Percentiles rank a stretch among this genome's conserved stretches.
These are phyloP conservation scores for Polyploca ridens DNA, from an alignment of 2,888 invertebrate species.

Conservation along the genomic window DNA sequence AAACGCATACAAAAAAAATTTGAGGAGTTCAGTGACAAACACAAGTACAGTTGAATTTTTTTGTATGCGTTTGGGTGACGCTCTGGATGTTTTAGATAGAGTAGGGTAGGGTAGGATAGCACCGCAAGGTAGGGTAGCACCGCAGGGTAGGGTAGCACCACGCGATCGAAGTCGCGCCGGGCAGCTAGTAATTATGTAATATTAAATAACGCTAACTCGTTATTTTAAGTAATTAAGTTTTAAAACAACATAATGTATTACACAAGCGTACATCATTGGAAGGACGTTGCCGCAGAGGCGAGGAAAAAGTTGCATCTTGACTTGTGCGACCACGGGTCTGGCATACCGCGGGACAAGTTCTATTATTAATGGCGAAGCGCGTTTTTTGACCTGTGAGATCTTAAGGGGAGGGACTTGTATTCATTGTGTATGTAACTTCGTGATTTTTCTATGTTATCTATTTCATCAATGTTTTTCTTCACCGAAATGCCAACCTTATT, in stretches of 20 bases:
- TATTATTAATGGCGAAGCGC: background rate
- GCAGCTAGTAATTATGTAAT: too few species aligned
- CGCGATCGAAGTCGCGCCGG: too few species aligned
- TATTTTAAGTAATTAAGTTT: background rate
- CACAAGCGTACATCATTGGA: constrained; percentile 10
- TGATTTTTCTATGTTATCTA: background rate
- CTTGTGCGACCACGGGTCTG: constrained; percentile 37
- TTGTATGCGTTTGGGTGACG: too few species aligned
- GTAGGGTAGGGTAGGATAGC: too few species aligned
- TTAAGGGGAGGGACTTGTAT: background rate
- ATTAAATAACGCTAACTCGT: background rate
- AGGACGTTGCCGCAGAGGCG: constrained; percentile 10
- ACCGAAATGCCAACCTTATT: too few species aligned
- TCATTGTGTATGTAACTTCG: too few species aligned
- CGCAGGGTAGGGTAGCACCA: too few species aligned
- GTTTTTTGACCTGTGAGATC: background rate
- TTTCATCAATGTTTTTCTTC: background rate
- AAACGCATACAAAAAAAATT: too few species aligned
- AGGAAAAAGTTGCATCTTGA: constrained; percentile 60
- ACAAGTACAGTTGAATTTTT: too few species aligned
- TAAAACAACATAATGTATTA: background rate
- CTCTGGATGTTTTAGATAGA: too few species aligned
- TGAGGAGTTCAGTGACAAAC: too few species aligned
- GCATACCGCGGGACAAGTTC: background rate
- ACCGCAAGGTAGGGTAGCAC: too few species aligned